Base-by-base conservation (phyloP, 2,888 invertebrate species). In the Azorinus chamasolen region DNA sequence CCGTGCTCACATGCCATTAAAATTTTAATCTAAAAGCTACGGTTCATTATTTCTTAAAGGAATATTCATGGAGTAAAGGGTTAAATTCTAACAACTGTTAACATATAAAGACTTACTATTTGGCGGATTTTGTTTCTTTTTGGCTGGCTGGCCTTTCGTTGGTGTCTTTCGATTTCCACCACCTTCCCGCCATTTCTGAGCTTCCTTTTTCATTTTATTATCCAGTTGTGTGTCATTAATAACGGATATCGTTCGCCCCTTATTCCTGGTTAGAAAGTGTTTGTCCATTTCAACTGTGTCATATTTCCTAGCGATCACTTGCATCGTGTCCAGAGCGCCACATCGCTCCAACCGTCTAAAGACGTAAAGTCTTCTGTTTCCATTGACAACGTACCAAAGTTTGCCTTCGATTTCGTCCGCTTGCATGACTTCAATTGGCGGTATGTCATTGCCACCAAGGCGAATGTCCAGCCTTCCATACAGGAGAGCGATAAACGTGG, bases 211-310 rank as follows among this genome's bases (percentile, higher is more conserved):
- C 46, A 81, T 45, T 39, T 81, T 81, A 0, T 69, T 71, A 32
- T 64, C 53, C 27, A 81, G 16, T 6, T 70, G 59, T 5, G 74
- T 68, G 57, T 81, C 81, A 32, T 81, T 81, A n/a, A 70, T 70
- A 6, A 81, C 55, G 1, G 81, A 25, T 41, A 81, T 62, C 22
- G 74, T 62, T 46, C 71, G 70, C 43, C 81, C 81, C 16, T 72
- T 45, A 37, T 74, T 81, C 32, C 81, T 53, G 6, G 81, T 81
- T 16, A 74, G 46, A 48, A 81, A 81, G 39, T 81, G 81, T 75
- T 81, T 81, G 48, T 81, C 81, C 77, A 81, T 81, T 69, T 81
- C 81, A 20, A 81, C 63, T 32, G 81, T 39, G 64, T 81, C 81
- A 37, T 74, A 81, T 69, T 68, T 70, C 37, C 81, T 70, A 53